Conservation (phyloP, 37 sponge, comb jelly and placozoan species). For the Diacarnus erythraeanus region DNA sequence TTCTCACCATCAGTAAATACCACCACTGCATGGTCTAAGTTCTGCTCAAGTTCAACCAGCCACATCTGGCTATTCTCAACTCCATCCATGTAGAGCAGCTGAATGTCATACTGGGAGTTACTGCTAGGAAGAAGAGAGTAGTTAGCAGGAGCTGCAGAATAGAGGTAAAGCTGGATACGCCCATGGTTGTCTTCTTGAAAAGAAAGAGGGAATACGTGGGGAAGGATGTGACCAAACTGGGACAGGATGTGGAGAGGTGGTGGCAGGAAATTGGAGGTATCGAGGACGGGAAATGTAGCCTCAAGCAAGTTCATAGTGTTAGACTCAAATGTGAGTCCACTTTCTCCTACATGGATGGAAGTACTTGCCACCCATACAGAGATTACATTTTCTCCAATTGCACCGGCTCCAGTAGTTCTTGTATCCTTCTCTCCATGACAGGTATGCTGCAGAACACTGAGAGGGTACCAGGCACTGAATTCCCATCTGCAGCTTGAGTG, state of each 20-base stretch:
- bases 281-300: not conserved
- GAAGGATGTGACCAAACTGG: not conserved
- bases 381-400: not conserved
- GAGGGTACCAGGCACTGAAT: slow-evolving; percentile 11
- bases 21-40: not conserved
- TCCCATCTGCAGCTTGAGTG: slow-evolving; percentile 10
- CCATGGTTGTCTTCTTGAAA: not conserved
- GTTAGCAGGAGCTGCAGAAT: not conserved
- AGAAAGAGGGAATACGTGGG: slow-evolving; percentile 1
- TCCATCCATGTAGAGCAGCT: slow-evolving; percentile 4
- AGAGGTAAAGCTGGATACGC: not conserved
- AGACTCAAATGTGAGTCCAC: not conserved
- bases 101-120: not conserved
- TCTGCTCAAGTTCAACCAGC: not conserved
- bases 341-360: not conserved
- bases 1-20: too few relatives aligned
- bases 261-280: not conserved
- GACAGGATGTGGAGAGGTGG: slow-evolving; percentile 4
- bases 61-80: not conserved
- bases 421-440: not conserved
- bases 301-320: not conserved
- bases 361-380: not conserved
- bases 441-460: not conserved
- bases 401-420: not conserved
- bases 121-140: slow-evolving; percentile 1